Percentiles rank a stretch among this genome's conserved stretches.
Evolutionary conservation across 2,888 invertebrate species (phyloP).

Genomic region (Synanthedon vespiformis): DNA sequence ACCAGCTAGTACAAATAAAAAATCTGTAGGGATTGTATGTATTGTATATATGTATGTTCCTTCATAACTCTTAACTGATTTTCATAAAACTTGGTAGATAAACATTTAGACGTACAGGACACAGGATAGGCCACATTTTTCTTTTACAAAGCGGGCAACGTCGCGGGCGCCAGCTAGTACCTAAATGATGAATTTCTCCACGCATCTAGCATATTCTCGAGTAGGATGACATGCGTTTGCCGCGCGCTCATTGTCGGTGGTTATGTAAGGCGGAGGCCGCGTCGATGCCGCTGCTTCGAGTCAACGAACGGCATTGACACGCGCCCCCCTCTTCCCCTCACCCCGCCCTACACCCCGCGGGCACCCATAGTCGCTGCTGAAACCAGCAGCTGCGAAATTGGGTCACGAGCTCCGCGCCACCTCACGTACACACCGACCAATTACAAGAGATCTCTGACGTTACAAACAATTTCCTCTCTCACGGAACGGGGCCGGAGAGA

Average conservation of each 20-base stretch:
- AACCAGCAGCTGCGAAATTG: constrained; percentile 69
- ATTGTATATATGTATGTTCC: too few relatives aligned
- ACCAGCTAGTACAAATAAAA: too few relatives aligned
- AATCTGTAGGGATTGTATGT: too few relatives aligned
- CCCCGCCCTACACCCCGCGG: constrained; percentile 15
- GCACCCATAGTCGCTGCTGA: constrained; percentile 47
- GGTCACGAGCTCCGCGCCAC: constrained; percentile 64
- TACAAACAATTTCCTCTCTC: constrained; percentile 4
- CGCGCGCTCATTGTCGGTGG: constrained; percentile 61
- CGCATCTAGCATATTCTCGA: constrained; percentile 6
- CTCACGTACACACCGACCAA: constrained; percentile 48
- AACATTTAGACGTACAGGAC: too few relatives aligned
- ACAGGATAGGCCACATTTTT: too few relatives aligned
- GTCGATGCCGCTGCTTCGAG: constrained; percentile 60
- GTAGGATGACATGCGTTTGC: constrained; percentile 54
- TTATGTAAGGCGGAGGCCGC: constrained; percentile 69
- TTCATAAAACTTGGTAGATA: too few relatives aligned
- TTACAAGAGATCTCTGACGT: constrained; percentile 34
- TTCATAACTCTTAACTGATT: too few relatives aligned
- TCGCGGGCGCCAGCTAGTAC: too few relatives aligned
- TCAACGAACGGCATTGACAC: constrained; percentile 71
- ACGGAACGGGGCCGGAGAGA: background rate
- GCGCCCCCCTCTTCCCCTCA: constrained; percentile 41
- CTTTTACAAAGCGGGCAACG: too few relatives aligned
- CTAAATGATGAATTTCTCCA: too few relatives aligned